These are phyloP conservation scores for Ptyas mucosa DNA, from an alignment of 2,113 vertebrate genomes.

Conservation along the genomic window DNA sequence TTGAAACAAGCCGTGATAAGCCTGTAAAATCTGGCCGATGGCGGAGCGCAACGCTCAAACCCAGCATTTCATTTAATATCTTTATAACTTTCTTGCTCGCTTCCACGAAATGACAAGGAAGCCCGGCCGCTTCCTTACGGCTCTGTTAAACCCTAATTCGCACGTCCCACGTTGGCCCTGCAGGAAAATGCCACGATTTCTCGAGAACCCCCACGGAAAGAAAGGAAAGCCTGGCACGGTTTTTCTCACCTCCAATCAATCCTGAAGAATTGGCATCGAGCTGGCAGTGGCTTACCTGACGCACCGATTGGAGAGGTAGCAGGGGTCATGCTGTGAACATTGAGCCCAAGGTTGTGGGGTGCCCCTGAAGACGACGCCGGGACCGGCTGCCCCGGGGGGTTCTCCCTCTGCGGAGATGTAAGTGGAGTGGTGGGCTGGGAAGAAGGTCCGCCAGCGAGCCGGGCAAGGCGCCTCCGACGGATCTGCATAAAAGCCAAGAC, in stretches of 20 bases:
- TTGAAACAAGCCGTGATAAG: background rate
- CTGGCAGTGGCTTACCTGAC: conserved; percentile 75
- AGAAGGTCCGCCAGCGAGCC: conserved; percentile 88
- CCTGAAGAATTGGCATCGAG: background rate
- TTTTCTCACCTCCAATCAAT: background rate
- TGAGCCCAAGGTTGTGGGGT: conserved; percentile 87
- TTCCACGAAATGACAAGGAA: background rate
- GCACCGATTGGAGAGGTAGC: conserved; percentile 96
- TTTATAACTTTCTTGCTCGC: background rate
- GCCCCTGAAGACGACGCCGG: conserved; percentile 78
- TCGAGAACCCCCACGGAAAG: background rate
- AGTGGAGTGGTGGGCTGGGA: conserved; percentile 92
- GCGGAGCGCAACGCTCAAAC: background rate
- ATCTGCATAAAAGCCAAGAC: conserved; percentile 70
- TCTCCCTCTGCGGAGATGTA: conserved; percentile 96
- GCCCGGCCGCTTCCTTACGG: background rate
- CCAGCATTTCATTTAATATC: background rate
- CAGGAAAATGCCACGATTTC: background rate
- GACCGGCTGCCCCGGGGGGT: conserved; percentile 85
- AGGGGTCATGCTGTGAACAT: conserved; percentile 88
- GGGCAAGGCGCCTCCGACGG: conserved; percentile 89
- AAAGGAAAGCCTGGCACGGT: no score
- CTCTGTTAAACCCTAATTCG: no score
- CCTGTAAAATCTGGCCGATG: background rate
- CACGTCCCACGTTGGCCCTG: background rate